Evolutionary conservation across 1,140 invertebrate species (phyloP).

Genomic region (Berghia stephanieae): DNA sequence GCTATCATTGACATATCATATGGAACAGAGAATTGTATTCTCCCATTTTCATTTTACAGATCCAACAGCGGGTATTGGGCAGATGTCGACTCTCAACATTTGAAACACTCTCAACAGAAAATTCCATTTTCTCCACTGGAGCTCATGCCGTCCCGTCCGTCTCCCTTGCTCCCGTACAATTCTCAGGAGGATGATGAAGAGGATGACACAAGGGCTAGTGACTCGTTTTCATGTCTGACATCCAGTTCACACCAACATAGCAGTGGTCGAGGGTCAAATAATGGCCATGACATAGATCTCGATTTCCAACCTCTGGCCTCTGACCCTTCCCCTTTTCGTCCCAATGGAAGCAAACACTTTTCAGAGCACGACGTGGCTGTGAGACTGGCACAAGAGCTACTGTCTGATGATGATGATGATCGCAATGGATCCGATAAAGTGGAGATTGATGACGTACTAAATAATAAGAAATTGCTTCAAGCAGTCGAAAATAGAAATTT

Average conservation of each 20-base stretch:
- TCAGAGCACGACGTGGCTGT: not conserved
- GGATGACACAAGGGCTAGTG: conserved; percentile 13
- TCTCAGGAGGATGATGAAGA: conserved; percentile 24
- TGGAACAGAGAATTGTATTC: no score
- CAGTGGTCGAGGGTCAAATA: not conserved
- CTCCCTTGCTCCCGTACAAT: not conserved
- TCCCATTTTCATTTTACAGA: no score
- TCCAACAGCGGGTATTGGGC: no score
- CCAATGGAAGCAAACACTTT: no score
- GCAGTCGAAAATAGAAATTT: no score
- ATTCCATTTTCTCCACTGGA: not conserved
- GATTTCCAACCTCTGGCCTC: not conserved
- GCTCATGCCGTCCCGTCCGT: not conserved
- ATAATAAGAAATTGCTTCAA: no score
- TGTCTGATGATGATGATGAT: not conserved
- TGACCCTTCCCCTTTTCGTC: not conserved
- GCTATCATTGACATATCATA: no score
- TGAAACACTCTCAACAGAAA: no score
- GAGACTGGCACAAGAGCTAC: not conserved
- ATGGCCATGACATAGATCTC: not conserved
- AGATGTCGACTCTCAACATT: no score
- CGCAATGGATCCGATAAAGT: not conserved
- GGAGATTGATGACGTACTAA: not conserved
- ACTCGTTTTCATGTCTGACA: not conserved
- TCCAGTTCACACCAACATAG: not conserved